phyloP scores from a whole-genome alignment of 2,113 vertebrate genomes.

The Craseonycteris thonglongyai region DNA sequence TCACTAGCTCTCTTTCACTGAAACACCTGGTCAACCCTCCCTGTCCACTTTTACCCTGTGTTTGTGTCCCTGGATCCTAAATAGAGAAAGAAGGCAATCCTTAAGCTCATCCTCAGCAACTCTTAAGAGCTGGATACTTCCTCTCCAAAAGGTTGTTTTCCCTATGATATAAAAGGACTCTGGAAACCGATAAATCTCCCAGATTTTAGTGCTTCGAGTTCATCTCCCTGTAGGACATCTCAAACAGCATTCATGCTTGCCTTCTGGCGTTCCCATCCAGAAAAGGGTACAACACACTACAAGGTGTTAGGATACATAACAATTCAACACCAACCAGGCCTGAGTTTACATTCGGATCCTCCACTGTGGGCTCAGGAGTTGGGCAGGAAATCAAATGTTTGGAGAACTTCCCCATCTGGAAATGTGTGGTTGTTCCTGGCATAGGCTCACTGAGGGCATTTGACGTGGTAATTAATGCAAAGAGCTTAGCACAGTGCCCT shows the following conservation, averaged over 20 bases:
- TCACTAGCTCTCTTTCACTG: background rate
- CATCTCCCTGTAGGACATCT: background rate
- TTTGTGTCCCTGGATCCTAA: background rate
- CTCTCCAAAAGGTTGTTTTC: background rate
- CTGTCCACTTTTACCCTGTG: background rate
- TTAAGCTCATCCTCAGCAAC: fast-evolving
- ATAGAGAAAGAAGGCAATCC: background rate
- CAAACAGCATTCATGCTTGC: fast-evolving
- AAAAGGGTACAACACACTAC: fast-evolving
- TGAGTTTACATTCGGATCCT: background rate
- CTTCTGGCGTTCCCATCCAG: background rate
- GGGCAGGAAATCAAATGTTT: background rate
- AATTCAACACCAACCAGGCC: background rate
- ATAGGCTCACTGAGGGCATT: background rate
- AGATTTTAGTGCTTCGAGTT: background rate
- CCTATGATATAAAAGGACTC: background rate
- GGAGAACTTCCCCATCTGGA: background rate
- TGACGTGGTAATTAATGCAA: background rate
- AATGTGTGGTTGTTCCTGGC: background rate
- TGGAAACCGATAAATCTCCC: background rate
- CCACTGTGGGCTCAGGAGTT: background rate
- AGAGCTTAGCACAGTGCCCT: background rate
- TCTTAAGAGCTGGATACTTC: background rate
- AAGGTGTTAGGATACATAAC: background rate
- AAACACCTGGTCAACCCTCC: background rate